phyloP scores from a whole-genome alignment of 2,113 vertebrate species.

The Oncorhynchus clarkii region DNA sequence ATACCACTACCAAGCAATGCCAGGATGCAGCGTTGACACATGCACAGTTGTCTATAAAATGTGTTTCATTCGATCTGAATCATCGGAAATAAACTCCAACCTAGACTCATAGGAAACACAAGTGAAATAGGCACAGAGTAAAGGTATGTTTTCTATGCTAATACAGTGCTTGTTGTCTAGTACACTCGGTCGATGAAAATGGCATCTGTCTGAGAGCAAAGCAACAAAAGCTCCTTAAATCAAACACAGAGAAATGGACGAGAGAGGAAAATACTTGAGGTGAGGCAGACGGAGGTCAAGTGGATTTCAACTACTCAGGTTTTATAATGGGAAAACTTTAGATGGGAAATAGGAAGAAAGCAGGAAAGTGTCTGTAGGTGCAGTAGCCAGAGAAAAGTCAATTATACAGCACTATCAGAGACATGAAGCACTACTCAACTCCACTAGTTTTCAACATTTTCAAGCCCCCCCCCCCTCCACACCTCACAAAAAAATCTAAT shows the following conservation, averaged over 20 bases:
- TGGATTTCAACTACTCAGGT: constrained; percentile 54
- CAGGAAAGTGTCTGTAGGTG: neutral
- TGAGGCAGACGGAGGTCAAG: constrained; percentile 47
- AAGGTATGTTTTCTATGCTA: too few species aligned
- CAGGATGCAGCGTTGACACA: too few species aligned
- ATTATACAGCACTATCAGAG: constrained; percentile 43
- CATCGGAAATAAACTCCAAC: too few species aligned
- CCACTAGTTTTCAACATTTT: constrained; percentile 11
- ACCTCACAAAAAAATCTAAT: neutral
- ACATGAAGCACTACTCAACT: constrained; percentile 20
- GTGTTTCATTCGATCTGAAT: too few species aligned
- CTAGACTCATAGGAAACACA: neutral
- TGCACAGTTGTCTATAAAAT: too few species aligned
- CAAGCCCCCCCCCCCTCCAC: neutral
- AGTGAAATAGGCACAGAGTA: constrained; percentile 27
- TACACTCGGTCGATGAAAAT: too few species aligned
- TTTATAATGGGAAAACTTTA: constrained; percentile 50
- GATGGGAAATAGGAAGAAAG: constrained; percentile 2
- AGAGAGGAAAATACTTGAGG: constrained; percentile 29
- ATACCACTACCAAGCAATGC: too few species aligned
- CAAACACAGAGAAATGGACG: constrained; percentile 22
- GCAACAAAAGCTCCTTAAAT: too few species aligned
- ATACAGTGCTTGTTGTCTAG: too few species aligned
- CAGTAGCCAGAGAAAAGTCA: constrained; percentile 21
- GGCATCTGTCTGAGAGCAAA: too few species aligned